phyloP scores from a whole-genome alignment of 2,113 vertebrate species.

The Axis porcinus region DNA sequence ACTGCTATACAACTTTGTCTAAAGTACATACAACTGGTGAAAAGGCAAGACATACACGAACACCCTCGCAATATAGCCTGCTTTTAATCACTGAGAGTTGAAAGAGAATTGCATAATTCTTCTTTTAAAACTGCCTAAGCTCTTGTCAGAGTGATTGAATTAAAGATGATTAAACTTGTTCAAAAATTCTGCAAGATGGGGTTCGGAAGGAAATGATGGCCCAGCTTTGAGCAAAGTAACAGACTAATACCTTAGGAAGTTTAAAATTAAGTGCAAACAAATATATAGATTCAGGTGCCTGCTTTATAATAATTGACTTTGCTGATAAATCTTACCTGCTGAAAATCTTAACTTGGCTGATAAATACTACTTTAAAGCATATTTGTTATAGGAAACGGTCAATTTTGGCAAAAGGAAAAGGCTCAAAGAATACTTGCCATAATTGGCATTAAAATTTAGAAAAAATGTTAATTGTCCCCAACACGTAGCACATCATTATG shows the following conservation, averaged over 20 bases:
- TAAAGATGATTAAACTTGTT: constrained; percentile 42
- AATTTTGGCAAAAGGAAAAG: background rate
- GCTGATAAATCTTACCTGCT: background rate
- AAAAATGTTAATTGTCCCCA: background rate
- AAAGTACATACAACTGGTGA: background rate
- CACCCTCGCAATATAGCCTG: background rate
- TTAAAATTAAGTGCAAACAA: constrained; percentile 26
- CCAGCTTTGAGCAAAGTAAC: background rate
- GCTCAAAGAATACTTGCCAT: background rate
- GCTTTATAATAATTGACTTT: background rate
- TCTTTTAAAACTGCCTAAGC: background rate
- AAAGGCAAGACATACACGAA: background rate
- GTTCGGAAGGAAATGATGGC: constrained; percentile 1
- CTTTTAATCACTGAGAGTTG: constrained; percentile 24
- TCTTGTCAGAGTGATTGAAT: constrained; percentile 31
- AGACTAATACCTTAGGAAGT: background rate
- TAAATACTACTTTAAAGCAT: background rate
- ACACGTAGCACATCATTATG: background rate
- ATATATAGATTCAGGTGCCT: background rate
- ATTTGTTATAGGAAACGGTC: background rate
- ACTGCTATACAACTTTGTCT: background rate
- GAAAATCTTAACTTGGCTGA: background rate
- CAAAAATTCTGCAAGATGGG: constrained; percentile 28
- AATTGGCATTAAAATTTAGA: background rate
- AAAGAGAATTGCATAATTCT: constrained; percentile 33